Evolutionary conservation across 2,113 vertebrate species (phyloP), one percentile per base, ranked within the genome.

Genomic region (Procapra przewalskii): DNA sequence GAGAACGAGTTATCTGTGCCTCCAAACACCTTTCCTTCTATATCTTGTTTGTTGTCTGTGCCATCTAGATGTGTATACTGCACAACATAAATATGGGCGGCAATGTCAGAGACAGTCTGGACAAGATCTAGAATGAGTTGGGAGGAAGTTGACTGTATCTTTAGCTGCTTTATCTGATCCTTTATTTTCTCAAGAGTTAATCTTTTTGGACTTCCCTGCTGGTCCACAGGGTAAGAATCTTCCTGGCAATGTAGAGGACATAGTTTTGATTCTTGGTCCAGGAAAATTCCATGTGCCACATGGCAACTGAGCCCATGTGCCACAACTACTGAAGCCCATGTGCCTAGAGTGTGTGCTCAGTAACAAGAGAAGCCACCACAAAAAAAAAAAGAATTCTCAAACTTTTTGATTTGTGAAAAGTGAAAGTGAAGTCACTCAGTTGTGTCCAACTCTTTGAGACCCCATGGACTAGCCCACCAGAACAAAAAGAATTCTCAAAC

Each of bases 361-460:
- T 12, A 71, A 71, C 67, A 71, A 71, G 19, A 77, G 71, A 77
- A 77, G 40, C 71, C 71, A 77, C 0, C 1, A 1, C 21, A 6
- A 9, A 36, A 5, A 10, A 8, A 64, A 62, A 19, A 40, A 40
- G 15, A 57, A 19, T 75, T 87, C 59, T 55, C 17, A n/a, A 29
- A 16, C n/a, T 81, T 82, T 77, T 36, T 55, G 43, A 48, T 71
- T 11, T 19, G 1, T 62, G 60, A 62, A 62, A 62, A 62, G 60
- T 62, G 13, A 62, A 31, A 62, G 29, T 62, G 60, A 62, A 33
- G 31, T 62, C 14, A 7, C 31, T 62, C 60, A 62, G 60, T 62
- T 0, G 3, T 62, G 60, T 62, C 29, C 0, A 0, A 62, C 60
- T 62, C 60, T 62, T 33, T 33, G 60, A 3, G 14, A 62, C 6